Evolutionary conservation across 2,888 invertebrate species (phyloP), one percentile per base, ranked within the genome.

Genomic region (Ophion costatus): DNA sequence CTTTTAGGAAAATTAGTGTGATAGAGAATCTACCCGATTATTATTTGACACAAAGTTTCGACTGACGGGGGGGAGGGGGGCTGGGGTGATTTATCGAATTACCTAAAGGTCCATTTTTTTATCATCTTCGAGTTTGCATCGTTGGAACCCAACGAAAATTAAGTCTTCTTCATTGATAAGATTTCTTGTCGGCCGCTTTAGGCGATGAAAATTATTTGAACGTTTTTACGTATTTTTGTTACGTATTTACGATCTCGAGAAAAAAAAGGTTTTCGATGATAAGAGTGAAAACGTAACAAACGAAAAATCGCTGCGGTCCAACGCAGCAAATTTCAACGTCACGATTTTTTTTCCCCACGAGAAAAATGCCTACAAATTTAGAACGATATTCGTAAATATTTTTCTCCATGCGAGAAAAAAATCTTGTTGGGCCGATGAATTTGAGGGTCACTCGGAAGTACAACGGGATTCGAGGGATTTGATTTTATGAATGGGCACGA

Each of bases 1-100:
- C 92, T 93, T 93, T 92, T 90, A 92, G 92, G 90, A 92, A 91
- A 84, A 73, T 82, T 42, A 86, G 80, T 42, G 73, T 45, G 80
- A 24, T 66, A 67, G 64, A 70, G 79, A 78, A 75, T 78, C 61
- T 59, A n/a, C n/a, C 57, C 33, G 71, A 80, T 73, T 64, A 64
- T 74, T 45, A 51, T 51, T 51, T 51, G 51, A 51, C 51, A 51
- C 51, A 51, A 51, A 5, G 51, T 17, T 51, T 38, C 10, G 22
- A 81, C 70, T 45, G 63, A 69, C 57, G 33, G 61, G 20, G 6
- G 61, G 22, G 7, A 14, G 51, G 51, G 51, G 51, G 5, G 51
- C n/a, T n/a, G 17, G 29, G 29, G 2, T 51, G 14, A 51, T 51
- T 51, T 51, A 51, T 51, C 17, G 51, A 17, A 51, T 51, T 51